Base-by-base conservation (phyloP, 2,113 vertebrate species). In the Petrocephalus microphthalmus region DNA sequence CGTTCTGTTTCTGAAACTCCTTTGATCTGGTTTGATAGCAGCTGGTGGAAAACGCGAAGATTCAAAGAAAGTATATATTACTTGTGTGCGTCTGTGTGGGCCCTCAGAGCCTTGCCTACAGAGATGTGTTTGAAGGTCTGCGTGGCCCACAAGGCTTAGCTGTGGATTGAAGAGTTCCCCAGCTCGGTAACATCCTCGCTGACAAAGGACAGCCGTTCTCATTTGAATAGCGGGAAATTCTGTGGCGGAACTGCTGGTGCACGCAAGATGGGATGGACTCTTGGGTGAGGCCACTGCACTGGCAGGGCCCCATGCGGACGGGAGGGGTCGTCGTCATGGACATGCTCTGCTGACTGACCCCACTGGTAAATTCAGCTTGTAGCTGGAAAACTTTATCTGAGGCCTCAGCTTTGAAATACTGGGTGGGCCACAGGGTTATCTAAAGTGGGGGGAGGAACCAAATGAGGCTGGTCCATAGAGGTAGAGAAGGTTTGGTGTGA, bases 181-280 rank as follows among this genome's bases (percentile, higher is more conserved):
- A 85, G 33, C 49, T 87, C 37, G 13, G 86, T 45, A 19, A 47
- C 56, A 64, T 78, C 47, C 64, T 52, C 29, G 85, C 47, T 57
- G 25, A 60, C 51, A 0, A 87, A 60, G 47, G 60, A 78, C 6
- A 53, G 25, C 25, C 45, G 11, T 15, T 60, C 57, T 8, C n/a
- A 87, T 87, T 87, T 87, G 86, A 64, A 87, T 74, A 87, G 25
- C 19, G 67, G 86, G 86, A 87, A 87, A 87, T 87, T 87, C 86
- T 87, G 47, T n/a, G 49, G 47, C 22, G n/a, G 20, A 42, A 74
- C 57, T 74, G 86, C 47, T 78, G 47, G 17, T 19, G 45, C 42
- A 74, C 19, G n/a, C 60, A 37, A 2, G 29, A 29, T 17, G 29
- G 71, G 15, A 29, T 13, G 10, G 17, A n/a, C 20, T 54, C 51